Conservation (phyloP, 2,113 vertebrate species). For the Silurus asotus region DNA sequence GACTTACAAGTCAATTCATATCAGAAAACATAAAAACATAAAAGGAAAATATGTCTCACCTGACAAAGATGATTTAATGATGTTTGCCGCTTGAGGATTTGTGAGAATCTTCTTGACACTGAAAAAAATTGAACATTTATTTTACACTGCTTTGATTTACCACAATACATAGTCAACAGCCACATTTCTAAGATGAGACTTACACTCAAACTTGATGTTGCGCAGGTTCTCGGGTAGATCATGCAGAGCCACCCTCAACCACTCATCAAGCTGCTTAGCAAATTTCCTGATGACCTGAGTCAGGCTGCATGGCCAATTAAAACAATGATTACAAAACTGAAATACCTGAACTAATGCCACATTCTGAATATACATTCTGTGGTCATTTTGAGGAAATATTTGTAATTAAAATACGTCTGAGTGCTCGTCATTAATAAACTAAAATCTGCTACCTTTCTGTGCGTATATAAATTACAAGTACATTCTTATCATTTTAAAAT, state of each 20-base stretch:
- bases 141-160: not conserved
- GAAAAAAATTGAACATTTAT: constrained; percentile 43
- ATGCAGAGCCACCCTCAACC: constrained; percentile 95
- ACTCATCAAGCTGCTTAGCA: constrained; percentile 98
- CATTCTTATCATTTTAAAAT: not conserved
- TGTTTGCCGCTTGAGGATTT: constrained; percentile 95
- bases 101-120: constrained; percentile 98
- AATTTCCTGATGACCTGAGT: constrained; percentile 99
- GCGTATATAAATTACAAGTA: not conserved
- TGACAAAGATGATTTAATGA: constrained; percentile 98
- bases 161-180: not conserved
- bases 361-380: not conserved
- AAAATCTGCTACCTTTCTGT: not conserved
- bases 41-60: constrained; percentile 70
- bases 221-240: constrained; percentile 96
- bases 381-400: not conserved
- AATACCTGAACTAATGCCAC: not conserved
- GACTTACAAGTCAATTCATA: not conserved
- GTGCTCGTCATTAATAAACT: not conserved
- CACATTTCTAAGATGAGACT: constrained; percentile 47
- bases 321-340: not conserved
- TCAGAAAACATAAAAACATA: not conserved
- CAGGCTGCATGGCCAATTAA: constrained; percentile 73
- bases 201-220: constrained; percentile 97
- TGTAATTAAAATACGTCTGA: not conserved